Evolutionary conservation across 2,113 vertebrate genomes (phyloP).

Genomic region (Coracopsis vasa): DNA sequence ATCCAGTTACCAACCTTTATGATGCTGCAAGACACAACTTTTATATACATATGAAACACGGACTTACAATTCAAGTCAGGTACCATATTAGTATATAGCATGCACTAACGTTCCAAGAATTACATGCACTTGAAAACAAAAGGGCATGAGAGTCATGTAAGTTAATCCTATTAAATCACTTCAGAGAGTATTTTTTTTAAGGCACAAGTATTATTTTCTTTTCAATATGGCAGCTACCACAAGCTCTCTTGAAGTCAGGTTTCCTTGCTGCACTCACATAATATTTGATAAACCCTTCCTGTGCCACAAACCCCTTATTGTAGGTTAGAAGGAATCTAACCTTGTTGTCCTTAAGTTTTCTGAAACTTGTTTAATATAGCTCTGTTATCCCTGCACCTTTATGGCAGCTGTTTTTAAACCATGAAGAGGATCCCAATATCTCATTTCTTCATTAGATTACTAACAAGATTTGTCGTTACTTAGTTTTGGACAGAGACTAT

Average conservation of each 20-base stretch:
- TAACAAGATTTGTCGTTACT: neutral
- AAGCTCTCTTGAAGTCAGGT: neutral
- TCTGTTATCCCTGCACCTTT: neutral
- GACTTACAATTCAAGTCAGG: neutral
- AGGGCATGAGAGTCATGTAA: neutral
- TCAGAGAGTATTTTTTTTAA: neutral
- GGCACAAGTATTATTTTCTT: neutral
- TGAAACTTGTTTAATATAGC: neutral
- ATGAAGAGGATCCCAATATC: neutral
- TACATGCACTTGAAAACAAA: neutral
- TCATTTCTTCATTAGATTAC: neutral
- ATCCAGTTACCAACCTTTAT: neutral
- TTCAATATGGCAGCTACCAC: neutral
- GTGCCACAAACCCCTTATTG: neutral
- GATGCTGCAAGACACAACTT: neutral
- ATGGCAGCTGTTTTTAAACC: neutral
- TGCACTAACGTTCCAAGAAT: neutral
- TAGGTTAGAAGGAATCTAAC: neutral
- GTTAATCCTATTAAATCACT: neutral
- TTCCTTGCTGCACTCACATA: neutral
- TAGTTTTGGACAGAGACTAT: neutral
- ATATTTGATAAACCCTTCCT: neutral
- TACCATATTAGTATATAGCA: neutral
- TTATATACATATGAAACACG: fast-evolving
- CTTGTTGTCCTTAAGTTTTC: neutral